These are phyloP conservation scores for Agrotis puta DNA, from an alignment of 2,888 invertebrate genomes.

Conservation along the genomic window DNA sequence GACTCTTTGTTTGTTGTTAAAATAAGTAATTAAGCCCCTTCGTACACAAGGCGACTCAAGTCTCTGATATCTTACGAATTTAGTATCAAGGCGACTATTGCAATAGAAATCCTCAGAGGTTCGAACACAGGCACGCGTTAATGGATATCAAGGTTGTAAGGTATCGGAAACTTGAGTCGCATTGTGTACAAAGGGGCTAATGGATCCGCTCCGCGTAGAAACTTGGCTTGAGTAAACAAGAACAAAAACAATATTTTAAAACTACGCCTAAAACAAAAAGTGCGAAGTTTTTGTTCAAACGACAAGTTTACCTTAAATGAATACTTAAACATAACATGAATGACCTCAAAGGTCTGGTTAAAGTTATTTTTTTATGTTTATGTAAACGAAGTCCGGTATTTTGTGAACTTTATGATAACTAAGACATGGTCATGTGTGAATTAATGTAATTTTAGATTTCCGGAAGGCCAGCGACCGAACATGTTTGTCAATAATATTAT, in stretches of 20 bases:
- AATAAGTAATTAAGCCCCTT: too few relatives aligned
- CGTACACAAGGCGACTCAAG: too few relatives aligned
- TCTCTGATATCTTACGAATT: too few relatives aligned
- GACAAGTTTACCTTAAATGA: slow-evolving; percentile 4
- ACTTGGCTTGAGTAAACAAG: background rate
- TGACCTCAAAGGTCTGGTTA: slow-evolving; percentile 9
- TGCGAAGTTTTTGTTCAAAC: slow-evolving; percentile 27
- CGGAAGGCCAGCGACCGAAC: background rate
- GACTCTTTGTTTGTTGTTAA: too few relatives aligned
- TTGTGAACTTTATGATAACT: slow-evolving; percentile 5
- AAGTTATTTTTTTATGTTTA: slow-evolving; percentile 3
- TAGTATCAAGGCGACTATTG: too few relatives aligned
- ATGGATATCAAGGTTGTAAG: too few relatives aligned
- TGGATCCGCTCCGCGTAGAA: too few relatives aligned
- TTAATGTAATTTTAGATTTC: slow-evolving; percentile 19
- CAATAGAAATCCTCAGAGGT: too few relatives aligned
- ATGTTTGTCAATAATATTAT: too few relatives aligned
- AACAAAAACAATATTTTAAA: background rate
- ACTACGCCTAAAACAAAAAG: slow-evolving; percentile 3
- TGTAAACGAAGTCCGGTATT: slow-evolving; percentile 2
- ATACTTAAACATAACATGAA: background rate
- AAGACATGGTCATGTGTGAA: slow-evolving; percentile 29
- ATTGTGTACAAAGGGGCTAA: too few relatives aligned
- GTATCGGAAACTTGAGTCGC: too few relatives aligned
- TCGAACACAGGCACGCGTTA: too few relatives aligned